Conservation (phyloP, 2,113 vertebrate species). For the Eulemur rufifrons region DNA sequence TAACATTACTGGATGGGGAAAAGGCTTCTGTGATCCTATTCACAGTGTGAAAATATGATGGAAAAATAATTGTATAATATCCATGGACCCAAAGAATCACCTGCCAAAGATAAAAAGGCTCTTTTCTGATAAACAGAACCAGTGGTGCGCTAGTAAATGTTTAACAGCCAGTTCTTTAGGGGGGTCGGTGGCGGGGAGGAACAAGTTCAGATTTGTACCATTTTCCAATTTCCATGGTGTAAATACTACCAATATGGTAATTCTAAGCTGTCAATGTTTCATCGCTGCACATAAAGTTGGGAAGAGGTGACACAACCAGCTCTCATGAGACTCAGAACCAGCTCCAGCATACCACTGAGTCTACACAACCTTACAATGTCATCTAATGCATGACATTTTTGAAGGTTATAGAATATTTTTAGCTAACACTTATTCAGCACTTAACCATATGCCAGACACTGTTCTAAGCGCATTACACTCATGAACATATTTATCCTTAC, state of each 20-base stretch:
- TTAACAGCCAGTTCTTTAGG: not conserved
- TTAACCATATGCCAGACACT: not conserved
- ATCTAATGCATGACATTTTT: not conserved
- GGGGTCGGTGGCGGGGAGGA: rapidly evolving
- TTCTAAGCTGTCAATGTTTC: not conserved
- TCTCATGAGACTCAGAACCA: not conserved
- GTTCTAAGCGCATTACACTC: not conserved
- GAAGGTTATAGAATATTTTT: not conserved
- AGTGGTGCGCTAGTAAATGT: not conserved
- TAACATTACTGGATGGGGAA: not conserved
- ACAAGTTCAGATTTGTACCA: not conserved
- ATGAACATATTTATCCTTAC: not conserved
- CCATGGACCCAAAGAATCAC: not conserved
- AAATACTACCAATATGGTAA: not conserved
- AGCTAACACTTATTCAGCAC: not conserved
- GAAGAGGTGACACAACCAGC: not conserved
- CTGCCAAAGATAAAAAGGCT: not conserved
- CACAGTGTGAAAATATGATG: not conserved
- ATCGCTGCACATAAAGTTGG: not conserved
- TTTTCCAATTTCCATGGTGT: not conserved
- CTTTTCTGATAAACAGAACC: not conserved
- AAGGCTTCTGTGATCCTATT: not conserved
- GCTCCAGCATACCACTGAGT: not conserved
- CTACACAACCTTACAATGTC: not conserved
- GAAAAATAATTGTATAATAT: not conserved